Evolutionary conservation across 1,140 invertebrate genomes (phyloP), one percentile per base, ranked within the genome.

Genomic region (Ceratina japonica): DNA sequence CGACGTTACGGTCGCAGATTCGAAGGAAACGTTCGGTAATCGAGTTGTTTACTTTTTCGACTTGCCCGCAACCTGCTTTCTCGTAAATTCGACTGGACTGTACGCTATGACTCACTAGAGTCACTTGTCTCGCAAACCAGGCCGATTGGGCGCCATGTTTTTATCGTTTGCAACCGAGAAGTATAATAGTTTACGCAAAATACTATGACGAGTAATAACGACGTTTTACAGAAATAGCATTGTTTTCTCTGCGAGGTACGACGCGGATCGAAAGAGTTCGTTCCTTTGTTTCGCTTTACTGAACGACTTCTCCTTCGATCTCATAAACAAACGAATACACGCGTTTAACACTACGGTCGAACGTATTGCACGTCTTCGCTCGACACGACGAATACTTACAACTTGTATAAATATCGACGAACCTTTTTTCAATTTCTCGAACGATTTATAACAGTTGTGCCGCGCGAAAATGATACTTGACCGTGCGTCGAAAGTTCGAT

Each of bases 91-190:
- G 27, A 76, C 58, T 76, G 65, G 78, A 76, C 54, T 61, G 64
- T 31, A 59, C 59, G 75, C 72, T 82, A 81, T 85, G 83, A 82
- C 62, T 85, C 79, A 84, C 59, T 69, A 75, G 72, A 80, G 31
- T 76, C 75, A 81, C 66, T 85, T 77, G 79, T 85, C 78, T 85
- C 37, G 83, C 65, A 66, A 62, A 77, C 27, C 68, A 68, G 75
- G 52, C 61, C 77, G 81, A 86, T 82, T 80, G 62, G 69, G 56
- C 84, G 84, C 84, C 84, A 86, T 86, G 80, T 86, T 86, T 82
- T 74, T 79, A 79, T 82, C 84, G 49, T 78, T 80, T 76, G 59
- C 75, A 65, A 81, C 77, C 71, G 15, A 63, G 70, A 59, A 49
- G 22, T 56, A 44, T 10, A 44, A 44, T 44, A 75, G 31, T 52